Evolutionary conservation across 1,140 invertebrate genomes (phyloP).

Genomic region (Brachionus asplanchnoidis): DNA sequence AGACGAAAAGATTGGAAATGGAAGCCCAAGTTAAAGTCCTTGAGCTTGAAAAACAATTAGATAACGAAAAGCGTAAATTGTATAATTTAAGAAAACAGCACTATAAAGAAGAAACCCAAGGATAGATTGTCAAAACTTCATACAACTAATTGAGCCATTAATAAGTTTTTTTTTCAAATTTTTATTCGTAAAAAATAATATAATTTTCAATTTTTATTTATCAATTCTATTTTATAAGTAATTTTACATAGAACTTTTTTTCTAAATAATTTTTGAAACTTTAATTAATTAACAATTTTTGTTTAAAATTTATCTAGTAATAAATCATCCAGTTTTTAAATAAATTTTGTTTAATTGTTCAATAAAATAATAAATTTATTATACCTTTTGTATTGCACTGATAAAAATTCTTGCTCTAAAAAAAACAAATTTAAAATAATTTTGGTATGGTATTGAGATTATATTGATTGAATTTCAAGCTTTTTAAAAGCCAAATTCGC

Average conservation of each 20-base stretch:
- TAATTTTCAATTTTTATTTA: not conserved
- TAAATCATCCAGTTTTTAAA: not conserved
- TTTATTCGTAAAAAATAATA: not conserved
- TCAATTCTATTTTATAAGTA: not conserved
- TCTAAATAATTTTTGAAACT: not conserved
- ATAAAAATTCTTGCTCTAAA: too few relatives aligned
- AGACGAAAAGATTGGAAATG: conserved; percentile 90
- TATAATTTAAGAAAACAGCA: conserved; percentile 81
- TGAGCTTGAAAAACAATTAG: conserved; percentile 81
- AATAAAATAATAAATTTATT: not conserved
- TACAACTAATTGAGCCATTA: too few relatives aligned
- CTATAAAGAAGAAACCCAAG: conserved; percentile 69
- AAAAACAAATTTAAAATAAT: too few relatives aligned
- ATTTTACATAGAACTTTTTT: not conserved
- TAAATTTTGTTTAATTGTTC: not conserved
- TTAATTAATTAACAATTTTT: not conserved
- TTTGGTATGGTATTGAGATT: too few relatives aligned
- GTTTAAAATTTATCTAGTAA: not conserved
- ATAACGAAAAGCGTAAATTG: conserved; percentile 74
- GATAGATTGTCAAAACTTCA: not conserved
- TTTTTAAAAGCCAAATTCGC: too few relatives aligned
- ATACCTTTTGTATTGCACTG: too few relatives aligned
- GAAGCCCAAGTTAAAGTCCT: conserved; percentile 77
- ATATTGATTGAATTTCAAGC: too few relatives aligned
- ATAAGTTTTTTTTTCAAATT: too few relatives aligned